Conservation (phyloP, 2,113 vertebrate species). For the Cyanistes caeruleus region DNA sequence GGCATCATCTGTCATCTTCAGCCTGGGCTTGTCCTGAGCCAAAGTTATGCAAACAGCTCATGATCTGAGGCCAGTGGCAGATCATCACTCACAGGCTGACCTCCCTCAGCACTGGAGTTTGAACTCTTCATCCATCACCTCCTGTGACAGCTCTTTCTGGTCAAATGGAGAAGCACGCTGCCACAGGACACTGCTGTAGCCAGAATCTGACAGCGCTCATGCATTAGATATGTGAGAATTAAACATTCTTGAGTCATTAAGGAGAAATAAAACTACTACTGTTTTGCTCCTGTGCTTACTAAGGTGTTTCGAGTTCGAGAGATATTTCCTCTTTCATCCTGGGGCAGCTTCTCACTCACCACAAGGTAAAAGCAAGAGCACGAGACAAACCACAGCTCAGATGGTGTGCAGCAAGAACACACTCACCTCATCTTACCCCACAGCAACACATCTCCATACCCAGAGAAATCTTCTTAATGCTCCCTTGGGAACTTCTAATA, state of each 20-base stretch:
- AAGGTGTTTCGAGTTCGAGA: not conserved
- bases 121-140: not conserved
- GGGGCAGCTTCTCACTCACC: not conserved
- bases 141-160: not conserved
- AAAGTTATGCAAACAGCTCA: slow-evolving; percentile 30
- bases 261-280: not conserved
- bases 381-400: not conserved
- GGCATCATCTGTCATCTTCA: not conserved
- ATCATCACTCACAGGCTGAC: slow-evolving; percentile 21
- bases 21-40: not conserved
- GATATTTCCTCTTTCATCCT: not conserved
- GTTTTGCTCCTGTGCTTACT: not conserved
- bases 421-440: not conserved
- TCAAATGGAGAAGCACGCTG: not conserved
- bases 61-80: slow-evolving; percentile 40
- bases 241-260: not conserved
- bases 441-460: not conserved
- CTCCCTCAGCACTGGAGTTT: not conserved
- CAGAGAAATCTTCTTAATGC: not conserved
- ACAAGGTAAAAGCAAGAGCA: not conserved
- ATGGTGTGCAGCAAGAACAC: not conserved
- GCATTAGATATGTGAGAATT: not conserved
- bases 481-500: not conserved
- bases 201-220: not conserved
- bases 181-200: not conserved